These are phyloP conservation scores for Clusia tigrina DNA, from an alignment of 2,888 invertebrate genomes.

Conservation along the genomic window DNA sequence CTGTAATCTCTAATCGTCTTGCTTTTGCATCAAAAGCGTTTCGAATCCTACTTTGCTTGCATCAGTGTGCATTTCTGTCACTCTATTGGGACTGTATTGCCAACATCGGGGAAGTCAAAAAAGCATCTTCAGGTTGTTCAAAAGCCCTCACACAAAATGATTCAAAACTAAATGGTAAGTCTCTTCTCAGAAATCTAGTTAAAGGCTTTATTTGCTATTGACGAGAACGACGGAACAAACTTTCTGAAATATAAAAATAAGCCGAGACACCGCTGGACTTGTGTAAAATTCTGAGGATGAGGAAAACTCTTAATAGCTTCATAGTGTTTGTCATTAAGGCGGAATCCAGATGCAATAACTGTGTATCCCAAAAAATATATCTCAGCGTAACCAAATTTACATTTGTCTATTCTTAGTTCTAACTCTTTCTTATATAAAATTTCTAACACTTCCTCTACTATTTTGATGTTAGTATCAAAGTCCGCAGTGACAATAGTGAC, in stretches of 20 bases:
- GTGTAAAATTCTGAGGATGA: constrained; percentile 4
- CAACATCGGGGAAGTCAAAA: constrained; percentile 19
- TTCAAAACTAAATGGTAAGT: constrained; percentile 19
- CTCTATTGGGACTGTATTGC: constrained; percentile 20
- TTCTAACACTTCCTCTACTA: constrained; percentile 17
- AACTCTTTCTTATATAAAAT: constrained; percentile 13
- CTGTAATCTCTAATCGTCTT: constrained; percentile 18
- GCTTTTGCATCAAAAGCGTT: constrained; percentile 25
- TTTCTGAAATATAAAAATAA: constrained; percentile 19
- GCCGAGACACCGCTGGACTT: constrained; percentile 15
- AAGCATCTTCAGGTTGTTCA: constrained; percentile 15
- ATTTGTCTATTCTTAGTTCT: constrained; percentile 11
- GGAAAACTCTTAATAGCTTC: constrained; percentile 14
- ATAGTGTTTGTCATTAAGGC: constrained; percentile 11
- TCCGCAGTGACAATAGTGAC: constrained; percentile 23
- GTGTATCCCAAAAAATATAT: constrained; percentile 22
- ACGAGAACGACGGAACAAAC: constrained; percentile 13
- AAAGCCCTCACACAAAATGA: constrained; percentile 16
- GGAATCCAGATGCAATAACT: constrained; percentile 13
- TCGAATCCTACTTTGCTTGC: constrained; percentile 26
- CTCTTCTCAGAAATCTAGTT: constrained; percentile 8
- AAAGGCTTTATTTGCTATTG: constrained; percentile 6
- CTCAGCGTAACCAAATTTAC: constrained; percentile 20
- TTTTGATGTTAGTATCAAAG: constrained; percentile 21
- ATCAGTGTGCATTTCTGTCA: constrained; percentile 29